These are phyloP conservation scores for Cochlearius cochlearius DNA, from an alignment of 2,113 vertebrate genomes.

Conservation along the genomic window DNA sequence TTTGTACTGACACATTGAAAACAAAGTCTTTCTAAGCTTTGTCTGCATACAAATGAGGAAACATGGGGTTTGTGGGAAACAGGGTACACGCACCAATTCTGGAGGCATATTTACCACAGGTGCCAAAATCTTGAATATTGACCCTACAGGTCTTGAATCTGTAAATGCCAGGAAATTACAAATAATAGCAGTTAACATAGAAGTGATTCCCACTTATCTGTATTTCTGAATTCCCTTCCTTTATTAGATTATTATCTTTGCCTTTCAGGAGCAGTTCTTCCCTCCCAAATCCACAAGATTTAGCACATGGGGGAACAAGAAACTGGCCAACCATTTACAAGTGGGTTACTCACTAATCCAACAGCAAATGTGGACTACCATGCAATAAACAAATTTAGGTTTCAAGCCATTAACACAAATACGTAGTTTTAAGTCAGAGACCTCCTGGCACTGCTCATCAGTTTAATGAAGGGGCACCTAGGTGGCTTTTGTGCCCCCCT, in stretches of 20 bases:
- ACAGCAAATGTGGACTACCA: neutral
- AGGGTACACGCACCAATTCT: neutral
- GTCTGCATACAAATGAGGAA: neutral
- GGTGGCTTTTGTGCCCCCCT: neutral
- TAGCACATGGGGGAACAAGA: neutral
- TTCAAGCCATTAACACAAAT: neutral
- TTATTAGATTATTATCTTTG: neutral
- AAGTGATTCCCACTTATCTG: neutral
- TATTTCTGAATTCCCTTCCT: neutral
- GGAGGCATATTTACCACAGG: neutral
- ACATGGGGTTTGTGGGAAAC: neutral
- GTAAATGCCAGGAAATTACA: neutral
- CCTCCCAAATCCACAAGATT: neutral
- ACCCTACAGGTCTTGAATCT: neutral
- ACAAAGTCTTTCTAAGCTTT: neutral
- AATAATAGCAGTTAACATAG: neutral
- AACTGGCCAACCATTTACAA: neutral
- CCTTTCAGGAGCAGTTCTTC: neutral
- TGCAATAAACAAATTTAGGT: neutral
- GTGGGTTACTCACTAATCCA: neutral
- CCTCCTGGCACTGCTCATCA: neutral
- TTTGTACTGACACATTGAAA: neutral
- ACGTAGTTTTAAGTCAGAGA: neutral
- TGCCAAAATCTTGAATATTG: neutral
- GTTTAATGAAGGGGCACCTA: neutral